These are phyloP conservation scores for Atta cephalotes DNA, from an alignment of 1,140 invertebrate species.

Conservation along the genomic window DNA sequence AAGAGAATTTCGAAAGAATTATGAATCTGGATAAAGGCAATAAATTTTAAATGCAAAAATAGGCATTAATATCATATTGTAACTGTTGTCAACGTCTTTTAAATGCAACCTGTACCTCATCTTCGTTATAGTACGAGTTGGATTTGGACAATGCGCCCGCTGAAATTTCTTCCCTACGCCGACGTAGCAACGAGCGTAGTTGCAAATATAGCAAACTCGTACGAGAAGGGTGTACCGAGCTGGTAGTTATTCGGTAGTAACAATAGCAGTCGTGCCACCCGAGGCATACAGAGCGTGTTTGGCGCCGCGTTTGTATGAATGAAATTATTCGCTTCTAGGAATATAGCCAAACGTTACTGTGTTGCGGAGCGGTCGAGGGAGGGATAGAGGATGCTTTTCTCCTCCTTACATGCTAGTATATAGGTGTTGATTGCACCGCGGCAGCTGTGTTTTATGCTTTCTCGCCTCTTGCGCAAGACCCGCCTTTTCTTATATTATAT, in stretches of 20 bases:
- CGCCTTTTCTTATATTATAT: slow-evolving; percentile 81
- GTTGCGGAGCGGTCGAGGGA: slow-evolving; percentile 1
- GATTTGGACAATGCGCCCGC: slow-evolving; percentile 49
- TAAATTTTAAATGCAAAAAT: slow-evolving; percentile 12
- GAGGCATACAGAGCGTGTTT: slow-evolving; percentile 80
- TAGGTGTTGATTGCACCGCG: slow-evolving; percentile 81
- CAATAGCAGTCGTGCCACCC: slow-evolving; percentile 84
- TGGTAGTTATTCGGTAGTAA: slow-evolving; percentile 82
- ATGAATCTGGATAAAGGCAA: neutral
- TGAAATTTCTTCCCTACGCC: slow-evolving; percentile 29
- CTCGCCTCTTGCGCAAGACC: slow-evolving; percentile 64
- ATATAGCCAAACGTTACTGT: slow-evolving; percentile 71
- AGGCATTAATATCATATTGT: neutral
- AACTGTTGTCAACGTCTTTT: neutral
- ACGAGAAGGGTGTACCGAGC: slow-evolving; percentile 67
- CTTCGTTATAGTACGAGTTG: neutral
- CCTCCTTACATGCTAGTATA: slow-evolving; percentile 57
- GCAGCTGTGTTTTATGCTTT: slow-evolving; percentile 81
- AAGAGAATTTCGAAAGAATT: neutral
- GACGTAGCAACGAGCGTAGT: slow-evolving; percentile 70
- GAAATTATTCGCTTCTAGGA: slow-evolving; percentile 85
- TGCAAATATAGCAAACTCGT: slow-evolving; percentile 77
- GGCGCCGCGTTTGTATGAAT: slow-evolving; percentile 84
- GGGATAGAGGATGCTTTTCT: slow-evolving; percentile 39
- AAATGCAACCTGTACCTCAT: neutral